Conservation (phyloP, 2,113 vertebrate genomes). For the Hemicordylus capensis region DNA sequence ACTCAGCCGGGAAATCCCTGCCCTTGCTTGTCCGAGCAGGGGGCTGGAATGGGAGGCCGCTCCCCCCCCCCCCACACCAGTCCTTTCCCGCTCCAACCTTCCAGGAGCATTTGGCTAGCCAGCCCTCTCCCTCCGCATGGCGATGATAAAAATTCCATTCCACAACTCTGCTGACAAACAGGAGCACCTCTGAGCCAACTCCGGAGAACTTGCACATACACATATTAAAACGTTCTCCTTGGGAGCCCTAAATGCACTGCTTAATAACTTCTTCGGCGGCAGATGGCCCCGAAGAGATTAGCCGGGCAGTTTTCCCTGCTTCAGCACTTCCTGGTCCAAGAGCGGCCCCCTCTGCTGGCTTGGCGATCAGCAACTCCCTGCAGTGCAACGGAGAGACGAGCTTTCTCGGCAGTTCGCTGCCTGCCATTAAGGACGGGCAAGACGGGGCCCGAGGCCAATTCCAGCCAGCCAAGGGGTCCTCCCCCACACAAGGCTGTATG, state of each 20-base stretch:
- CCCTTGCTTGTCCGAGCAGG: too few relatives aligned
- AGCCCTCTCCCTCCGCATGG: neutral
- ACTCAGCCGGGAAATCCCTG: too few relatives aligned
- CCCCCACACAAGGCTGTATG: neutral
- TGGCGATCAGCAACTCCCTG: neutral
- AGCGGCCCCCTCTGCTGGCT: neutral
- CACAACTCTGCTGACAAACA: neutral
- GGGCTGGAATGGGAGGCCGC: too few relatives aligned
- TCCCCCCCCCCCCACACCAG: too few relatives aligned
- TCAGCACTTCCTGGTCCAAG: constrained; percentile 17
- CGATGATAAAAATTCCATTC: neutral
- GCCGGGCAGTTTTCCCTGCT: constrained; percentile 40
- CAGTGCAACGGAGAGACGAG: neutral
- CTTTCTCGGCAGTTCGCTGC: constrained; percentile 46
- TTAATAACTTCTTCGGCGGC: constrained; percentile 14
- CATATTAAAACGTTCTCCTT: neutral
- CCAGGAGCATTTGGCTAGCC: too few relatives aligned
- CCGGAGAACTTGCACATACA: neutral
- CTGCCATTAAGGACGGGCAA: neutral
- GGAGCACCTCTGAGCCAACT: neutral
- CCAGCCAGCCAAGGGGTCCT: neutral
- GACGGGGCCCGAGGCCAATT: too few relatives aligned
- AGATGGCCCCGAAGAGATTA: constrained; percentile 39
- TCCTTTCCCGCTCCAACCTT: too few relatives aligned
- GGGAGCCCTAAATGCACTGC: neutral